A percentile compares a stretch with the other conserved stretches of the same genome.
phyloP scores from a whole-genome alignment of 2,888 invertebrate genomes.

The Vesta saturnalis region DNA sequence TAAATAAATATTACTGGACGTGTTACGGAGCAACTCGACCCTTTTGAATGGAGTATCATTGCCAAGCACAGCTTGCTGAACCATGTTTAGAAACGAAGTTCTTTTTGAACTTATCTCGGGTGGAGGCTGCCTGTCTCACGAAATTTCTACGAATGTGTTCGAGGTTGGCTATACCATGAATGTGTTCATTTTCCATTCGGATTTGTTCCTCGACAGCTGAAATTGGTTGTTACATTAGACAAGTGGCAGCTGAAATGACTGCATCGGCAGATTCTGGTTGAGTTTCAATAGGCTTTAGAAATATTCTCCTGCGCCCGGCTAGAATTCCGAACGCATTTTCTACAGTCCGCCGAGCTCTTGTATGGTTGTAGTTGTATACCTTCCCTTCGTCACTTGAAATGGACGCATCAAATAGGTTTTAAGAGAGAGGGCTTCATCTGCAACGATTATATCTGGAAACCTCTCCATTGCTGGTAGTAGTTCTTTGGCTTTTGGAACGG shows the following conservation, averaged over 20 bases:
- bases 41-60: neutral
- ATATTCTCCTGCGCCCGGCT: too few relatives aligned
- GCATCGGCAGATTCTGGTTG: neutral
- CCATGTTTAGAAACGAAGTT: neutral
- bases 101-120: neutral
- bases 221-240: neutral
- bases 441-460: neutral
- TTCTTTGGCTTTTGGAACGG: neutral
- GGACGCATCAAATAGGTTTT: too few relatives aligned
- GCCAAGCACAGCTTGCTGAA: neutral
- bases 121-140: neutral
- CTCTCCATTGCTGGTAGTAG: neutral
- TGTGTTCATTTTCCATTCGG: neutral
- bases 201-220: neutral
- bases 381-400: neutral
- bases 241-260: neutral
- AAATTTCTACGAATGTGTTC: too few relatives aligned
- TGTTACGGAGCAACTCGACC: neutral
- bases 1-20: too few relatives aligned
- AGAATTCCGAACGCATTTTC: too few relatives aligned
- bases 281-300: too few relatives aligned
- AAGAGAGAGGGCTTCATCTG: too few relatives aligned
- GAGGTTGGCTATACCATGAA: neutral
- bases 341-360: neutral
- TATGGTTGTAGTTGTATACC: neutral